A percentile compares a stretch with the other conserved stretches of the same genome.
Conservation (phyloP, 2,797 vertebrate species). For the Enteromius afrohamiltoni region DNA sequence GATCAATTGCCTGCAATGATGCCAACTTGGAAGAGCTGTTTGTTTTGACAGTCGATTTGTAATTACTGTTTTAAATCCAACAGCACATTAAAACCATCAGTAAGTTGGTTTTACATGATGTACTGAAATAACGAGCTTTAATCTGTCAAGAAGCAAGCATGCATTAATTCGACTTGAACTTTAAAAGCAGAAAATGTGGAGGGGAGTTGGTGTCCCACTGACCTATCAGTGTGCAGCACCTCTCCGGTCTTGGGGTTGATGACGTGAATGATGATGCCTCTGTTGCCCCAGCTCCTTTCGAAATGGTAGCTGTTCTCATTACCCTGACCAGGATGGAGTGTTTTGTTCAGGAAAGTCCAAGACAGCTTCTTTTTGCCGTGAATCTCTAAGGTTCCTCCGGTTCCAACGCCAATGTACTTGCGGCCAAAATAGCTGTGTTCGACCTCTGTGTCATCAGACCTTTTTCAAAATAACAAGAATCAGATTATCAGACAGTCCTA, state of each 20-base stretch:
- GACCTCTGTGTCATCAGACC: conserved; percentile 80
- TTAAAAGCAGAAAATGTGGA: not conserved
- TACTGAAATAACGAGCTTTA: not conserved
- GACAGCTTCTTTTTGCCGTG: conserved; percentile 88
- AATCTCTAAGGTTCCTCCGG: conserved; percentile 87
- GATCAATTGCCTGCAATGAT: conserved; percentile 19
- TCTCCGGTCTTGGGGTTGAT: conserved; percentile 84
- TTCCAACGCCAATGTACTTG: conserved; percentile 89
- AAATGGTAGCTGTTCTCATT: conserved; percentile 88
- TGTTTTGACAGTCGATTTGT: conserved; percentile 50
- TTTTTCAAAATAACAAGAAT: conserved; percentile 59
- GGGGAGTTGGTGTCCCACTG: conserved; percentile 47
- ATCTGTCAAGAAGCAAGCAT: conserved; percentile 13
- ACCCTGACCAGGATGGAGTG: conserved; percentile 85
- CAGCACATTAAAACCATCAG: conserved; percentile 38
- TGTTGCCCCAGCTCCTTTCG: conserved; percentile 92
- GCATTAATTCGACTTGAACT: not conserved
- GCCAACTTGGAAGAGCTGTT: conserved; percentile 21
- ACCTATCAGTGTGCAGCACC: conserved; percentile 88
- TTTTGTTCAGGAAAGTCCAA: conserved; percentile 94
- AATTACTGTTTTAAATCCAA: conserved; percentile 47
- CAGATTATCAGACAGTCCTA: not conserved
- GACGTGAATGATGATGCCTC: conserved; percentile 90
- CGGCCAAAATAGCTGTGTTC: conserved; percentile 88
- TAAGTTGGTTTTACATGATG: conserved; percentile 13